Conservation (phyloP, 2,113 vertebrate genomes). For the Stictonetta naevosa region DNA sequence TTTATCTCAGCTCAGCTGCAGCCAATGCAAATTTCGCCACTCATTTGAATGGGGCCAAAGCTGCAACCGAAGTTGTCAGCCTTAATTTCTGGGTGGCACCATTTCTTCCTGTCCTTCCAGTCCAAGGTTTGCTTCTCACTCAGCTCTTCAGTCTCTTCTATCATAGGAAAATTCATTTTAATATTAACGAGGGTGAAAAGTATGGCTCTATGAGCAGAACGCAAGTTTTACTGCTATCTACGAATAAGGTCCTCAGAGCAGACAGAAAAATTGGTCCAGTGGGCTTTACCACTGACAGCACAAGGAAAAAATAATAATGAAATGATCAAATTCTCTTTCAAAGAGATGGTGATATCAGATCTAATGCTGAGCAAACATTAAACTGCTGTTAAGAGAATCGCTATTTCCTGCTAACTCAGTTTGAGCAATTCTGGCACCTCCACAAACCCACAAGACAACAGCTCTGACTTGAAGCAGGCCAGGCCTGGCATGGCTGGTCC, state of each 20-base stretch:
- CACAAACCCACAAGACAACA: not conserved
- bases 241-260: not conserved
- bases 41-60: slow-evolving; percentile 14
- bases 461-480: not conserved
- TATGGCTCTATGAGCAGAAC: not conserved
- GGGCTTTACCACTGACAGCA: not conserved
- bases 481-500: not conserved
- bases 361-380: not conserved
- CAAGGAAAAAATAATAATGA: not conserved
- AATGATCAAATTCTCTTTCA: not conserved
- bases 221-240: not conserved
- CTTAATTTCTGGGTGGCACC: not conserved
- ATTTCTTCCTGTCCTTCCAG: slow-evolving; percentile 4
- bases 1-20: slow-evolving; percentile 9
- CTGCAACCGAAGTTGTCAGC: not conserved
- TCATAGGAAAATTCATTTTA: not conserved
- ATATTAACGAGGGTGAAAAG: not conserved
- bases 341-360: not conserved
- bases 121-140: not conserved
- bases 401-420: not conserved
- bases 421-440: not conserved
- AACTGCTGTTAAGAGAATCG: not conserved
- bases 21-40: slow-evolving; percentile 4
- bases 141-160: not conserved
- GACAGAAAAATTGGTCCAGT: not conserved